phyloP scores from a whole-genome alignment of 2,888 invertebrate species.

The Criorhina ranunculi region DNA sequence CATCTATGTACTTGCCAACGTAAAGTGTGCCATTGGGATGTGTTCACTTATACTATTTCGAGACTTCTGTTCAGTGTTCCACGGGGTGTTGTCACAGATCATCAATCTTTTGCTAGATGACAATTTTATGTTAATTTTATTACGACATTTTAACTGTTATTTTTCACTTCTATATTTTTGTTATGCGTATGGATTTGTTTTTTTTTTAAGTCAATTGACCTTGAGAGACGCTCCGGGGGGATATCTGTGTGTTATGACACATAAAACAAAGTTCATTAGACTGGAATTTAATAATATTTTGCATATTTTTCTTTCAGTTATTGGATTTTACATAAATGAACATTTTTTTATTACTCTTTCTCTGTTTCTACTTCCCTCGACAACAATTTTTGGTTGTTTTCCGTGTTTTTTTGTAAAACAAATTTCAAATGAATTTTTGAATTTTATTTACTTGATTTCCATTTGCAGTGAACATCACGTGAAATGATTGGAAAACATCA shows the following conservation, averaged over 20 bases:
- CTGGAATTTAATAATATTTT: slow-evolving; percentile 20
- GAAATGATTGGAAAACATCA: slow-evolving; percentile 12
- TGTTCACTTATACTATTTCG: slow-evolving; percentile 4
- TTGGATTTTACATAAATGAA: slow-evolving; percentile 15
- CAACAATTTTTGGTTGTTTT: background rate
- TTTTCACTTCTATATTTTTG: slow-evolving; percentile 1
- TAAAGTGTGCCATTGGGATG: background rate
- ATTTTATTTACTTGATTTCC: slow-evolving; percentile 39
- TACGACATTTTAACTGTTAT: slow-evolving; percentile 20
- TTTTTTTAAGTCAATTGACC: slow-evolving; percentile 10
- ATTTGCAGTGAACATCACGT: slow-evolving; percentile 24
- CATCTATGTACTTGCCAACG: background rate
- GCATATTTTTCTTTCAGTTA: background rate
- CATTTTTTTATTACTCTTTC: background rate
- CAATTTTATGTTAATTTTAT: slow-evolving; percentile 48
- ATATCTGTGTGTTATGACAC: background rate
- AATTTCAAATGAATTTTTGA: slow-evolving; percentile 36
- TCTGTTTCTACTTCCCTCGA: background rate
- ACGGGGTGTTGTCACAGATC: slow-evolving; percentile 7
- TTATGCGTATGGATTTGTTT: background rate
- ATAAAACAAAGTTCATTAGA: slow-evolving; percentile 15
- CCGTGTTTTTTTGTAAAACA: slow-evolving; percentile 21
- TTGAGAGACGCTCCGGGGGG: slow-evolving; percentile 10
- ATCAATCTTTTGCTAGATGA: slow-evolving; percentile 28
- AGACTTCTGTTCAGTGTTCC: background rate